Conservation (phyloP, 2,797 vertebrate genomes). For the Diplodus sargus region DNA sequence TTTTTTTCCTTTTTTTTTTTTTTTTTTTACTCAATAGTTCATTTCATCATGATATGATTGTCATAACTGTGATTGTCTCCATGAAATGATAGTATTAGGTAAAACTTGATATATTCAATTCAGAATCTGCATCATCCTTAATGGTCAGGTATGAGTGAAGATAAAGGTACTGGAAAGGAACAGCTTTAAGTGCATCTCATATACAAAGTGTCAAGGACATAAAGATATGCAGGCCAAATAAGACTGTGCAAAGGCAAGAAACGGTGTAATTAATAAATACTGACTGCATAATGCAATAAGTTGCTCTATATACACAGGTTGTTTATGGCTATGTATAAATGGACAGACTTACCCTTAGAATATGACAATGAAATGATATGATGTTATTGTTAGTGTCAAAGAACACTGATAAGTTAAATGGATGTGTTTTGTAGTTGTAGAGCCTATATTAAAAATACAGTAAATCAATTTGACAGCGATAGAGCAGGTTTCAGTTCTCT, state of each 20-base stretch:
- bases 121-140: neutral
- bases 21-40: neutral
- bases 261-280: neutral
- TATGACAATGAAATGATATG: neutral
- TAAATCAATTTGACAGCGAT: neutral
- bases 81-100: neutral
- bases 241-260: neutral
- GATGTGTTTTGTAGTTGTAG: neutral
- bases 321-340: neutral
- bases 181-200: neutral
- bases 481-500: conserved; percentile 23
- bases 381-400: neutral
- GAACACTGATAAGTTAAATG: neutral
- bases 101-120: neutral
- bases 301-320: neutral
- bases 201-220: neutral
- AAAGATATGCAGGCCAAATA: neutral
- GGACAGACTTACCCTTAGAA: neutral
- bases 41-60: neutral
- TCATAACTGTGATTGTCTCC: neutral
- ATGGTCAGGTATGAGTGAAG: neutral
- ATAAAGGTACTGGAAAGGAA: neutral
- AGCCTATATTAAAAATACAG: neutral
- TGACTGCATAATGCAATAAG: neutral
- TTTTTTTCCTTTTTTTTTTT: too few species aligned